Evolutionary conservation across 2,888 invertebrate genomes (phyloP).

Genomic region (Drosophila hamatofila): DNA sequence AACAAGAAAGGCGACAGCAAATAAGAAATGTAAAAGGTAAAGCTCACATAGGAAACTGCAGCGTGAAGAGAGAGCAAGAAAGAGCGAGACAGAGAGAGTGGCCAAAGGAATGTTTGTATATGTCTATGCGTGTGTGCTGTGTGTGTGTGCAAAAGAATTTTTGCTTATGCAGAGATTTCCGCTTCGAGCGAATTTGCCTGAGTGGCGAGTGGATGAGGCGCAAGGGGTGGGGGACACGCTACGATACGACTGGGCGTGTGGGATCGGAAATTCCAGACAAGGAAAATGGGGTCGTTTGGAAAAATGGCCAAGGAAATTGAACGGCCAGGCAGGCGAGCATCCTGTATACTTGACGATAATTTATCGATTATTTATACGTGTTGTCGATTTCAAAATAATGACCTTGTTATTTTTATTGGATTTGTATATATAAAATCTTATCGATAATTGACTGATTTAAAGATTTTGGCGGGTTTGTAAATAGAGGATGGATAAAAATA

Average conservation of each 20-base stretch:
- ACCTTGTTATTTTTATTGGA: neutral
- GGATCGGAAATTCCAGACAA: conserved; percentile 70
- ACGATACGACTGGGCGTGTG: conserved; percentile 56
- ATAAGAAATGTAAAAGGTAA: conserved; percentile 58
- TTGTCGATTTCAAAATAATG: conserved; percentile 1
- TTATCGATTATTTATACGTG: conserved; percentile 7
- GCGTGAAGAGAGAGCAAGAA: conserved; percentile 4
- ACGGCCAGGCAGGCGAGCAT: conserved; percentile 13
- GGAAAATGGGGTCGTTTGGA: conserved; percentile 48
- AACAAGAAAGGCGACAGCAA: conserved; percentile 34
- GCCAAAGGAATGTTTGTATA: conserved; percentile 15
- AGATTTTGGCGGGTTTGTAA: neutral
- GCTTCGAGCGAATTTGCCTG: conserved; percentile 44
- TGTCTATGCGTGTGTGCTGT: conserved; percentile 23
- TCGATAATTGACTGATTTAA: conserved; percentile 1
- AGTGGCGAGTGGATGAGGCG: neutral
- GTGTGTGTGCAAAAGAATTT: conserved; percentile 53
- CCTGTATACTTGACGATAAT: conserved; percentile 29
- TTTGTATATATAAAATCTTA: neutral
- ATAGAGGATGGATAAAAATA: neutral
- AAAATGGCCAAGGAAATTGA: conserved; percentile 31
- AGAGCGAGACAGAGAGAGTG: neutral
- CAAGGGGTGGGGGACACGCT: conserved; percentile 1
- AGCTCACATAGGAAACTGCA: conserved; percentile 39
- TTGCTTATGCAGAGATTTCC: conserved; percentile 59